Evolutionary conservation across 2,888 invertebrate species (phyloP).

Genomic region (Hemicrepidius hirtus): DNA sequence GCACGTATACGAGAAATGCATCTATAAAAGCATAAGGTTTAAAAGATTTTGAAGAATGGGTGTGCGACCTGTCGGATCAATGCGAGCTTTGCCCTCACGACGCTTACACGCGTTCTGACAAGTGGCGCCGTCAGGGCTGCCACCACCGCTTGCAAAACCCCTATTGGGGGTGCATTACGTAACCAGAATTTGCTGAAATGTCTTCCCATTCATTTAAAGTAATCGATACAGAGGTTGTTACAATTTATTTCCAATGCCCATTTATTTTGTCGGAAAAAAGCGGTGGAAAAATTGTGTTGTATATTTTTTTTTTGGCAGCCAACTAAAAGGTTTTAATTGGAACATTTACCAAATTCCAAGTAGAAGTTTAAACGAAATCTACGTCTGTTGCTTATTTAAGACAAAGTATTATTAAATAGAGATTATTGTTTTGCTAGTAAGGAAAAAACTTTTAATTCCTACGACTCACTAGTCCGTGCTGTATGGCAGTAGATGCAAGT

Average conservation of each 20-base stretch:
- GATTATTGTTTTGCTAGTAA: too few species aligned
- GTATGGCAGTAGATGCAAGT: too few species aligned
- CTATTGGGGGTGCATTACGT: conserved; percentile 17
- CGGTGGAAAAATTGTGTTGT: too few species aligned
- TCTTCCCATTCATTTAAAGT: conserved; percentile 25
- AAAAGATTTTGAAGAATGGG: conserved; percentile 39
- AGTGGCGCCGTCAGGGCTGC: conserved; percentile 35
- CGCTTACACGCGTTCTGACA: conserved; percentile 32
- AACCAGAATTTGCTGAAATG: conserved; percentile 22
- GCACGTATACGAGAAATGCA: background rate
- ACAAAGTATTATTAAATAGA: too few species aligned
- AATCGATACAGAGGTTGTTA: conserved; percentile 6
- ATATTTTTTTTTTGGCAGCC: too few species aligned
- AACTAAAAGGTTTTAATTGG: too few species aligned
- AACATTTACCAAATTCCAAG: too few species aligned
- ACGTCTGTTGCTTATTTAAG: too few species aligned
- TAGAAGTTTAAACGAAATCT: too few species aligned
- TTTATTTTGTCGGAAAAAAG: background rate
- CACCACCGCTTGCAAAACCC: conserved; percentile 1
- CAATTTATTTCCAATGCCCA: background rate
- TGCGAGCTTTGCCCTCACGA: conserved; percentile 33
- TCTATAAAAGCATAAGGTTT: conserved; percentile 20
- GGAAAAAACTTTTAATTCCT: too few species aligned
- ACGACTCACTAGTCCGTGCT: too few species aligned
- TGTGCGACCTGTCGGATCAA: conserved; percentile 46